phyloP scores from a whole-genome alignment of 2,113 vertebrate species.

The Misgurnus mizolepis region DNA sequence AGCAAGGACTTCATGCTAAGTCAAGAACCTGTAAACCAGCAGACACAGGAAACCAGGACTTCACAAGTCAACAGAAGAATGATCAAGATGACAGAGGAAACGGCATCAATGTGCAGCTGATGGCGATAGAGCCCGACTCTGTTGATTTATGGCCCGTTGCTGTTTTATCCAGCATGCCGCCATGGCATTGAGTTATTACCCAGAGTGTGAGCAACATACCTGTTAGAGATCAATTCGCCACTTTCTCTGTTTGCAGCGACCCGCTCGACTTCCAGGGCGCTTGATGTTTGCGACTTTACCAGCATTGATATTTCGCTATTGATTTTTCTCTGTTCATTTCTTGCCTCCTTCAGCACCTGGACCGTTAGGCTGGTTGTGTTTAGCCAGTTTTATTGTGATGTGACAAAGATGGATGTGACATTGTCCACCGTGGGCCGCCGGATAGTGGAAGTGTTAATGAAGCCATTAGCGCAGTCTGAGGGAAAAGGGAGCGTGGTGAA shows the following conservation, averaged over 20 bases:
- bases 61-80: conserved; percentile 43
- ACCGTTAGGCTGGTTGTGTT: conserved; percentile 76
- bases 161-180: conserved; percentile 42
- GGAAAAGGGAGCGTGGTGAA: conserved; percentile 83
- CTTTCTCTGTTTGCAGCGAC: conserved; percentile 31
- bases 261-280: conserved; percentile 19
- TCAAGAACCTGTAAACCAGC: conserved; percentile 19
- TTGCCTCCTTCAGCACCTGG: conserved; percentile 59
- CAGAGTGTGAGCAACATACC: conserved; percentile 54
- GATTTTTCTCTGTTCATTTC: conserved; percentile 52
- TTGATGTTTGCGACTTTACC: conserved; percentile 34
- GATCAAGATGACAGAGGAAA: conserved; percentile 40
- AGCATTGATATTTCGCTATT: conserved; percentile 53
- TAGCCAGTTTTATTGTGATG: conserved; percentile 82
- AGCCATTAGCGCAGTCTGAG: conserved; percentile 85
- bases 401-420: conserved; percentile 85
- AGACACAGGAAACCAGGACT: conserved; percentile 16
- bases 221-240: conserved; percentile 54
- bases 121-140: not conserved
- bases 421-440: conserved; percentile 77
- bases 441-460: conserved; percentile 84
- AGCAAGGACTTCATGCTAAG: conserved; percentile 29
- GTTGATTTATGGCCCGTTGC: conserved; percentile 48
- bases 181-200: conserved; percentile 51
- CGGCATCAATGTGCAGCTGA: conserved; percentile 36